Base-by-base conservation (phyloP, 2,797 vertebrate species). In the Euthynnus affinis region DNA sequence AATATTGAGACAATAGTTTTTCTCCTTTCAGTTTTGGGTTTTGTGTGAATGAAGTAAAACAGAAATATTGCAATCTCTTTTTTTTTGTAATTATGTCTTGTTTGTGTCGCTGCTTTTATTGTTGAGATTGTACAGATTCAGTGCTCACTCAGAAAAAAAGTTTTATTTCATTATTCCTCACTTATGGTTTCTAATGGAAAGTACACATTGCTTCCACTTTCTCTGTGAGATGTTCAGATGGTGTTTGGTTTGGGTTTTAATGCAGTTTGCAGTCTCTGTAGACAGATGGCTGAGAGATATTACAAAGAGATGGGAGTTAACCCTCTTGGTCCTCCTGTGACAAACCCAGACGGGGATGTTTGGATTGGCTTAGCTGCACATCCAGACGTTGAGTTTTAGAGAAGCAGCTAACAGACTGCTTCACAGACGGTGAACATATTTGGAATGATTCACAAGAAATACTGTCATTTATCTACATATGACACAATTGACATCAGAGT, bases 231-330 rank as follows among this genome's bases (percentile, higher is more conserved):
- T 22, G 22, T 44, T 4, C 40, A 34, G 49, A 37, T 56, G 40
- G 22, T 46, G n/a, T 71, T 71, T 69, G 60, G 9, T 59, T 65
- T 59, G 55, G 53, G 20, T n/a, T 67, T 37, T 15, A 40, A n/a
- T 68, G 5, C 42, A 57, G 22, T 61, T 74, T 40, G 20, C 46
- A 34, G 76, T 22, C 17, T 61, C 17, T 27, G n/a, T 13, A 40
- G 37, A 52, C 12, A 27, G 22, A 3, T 22, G 27, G 7, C 27
- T 25, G 25, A 3, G 27, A 66, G 62, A 59, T 29, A 52, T 20
- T 15, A 48, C 49, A 61, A 40, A 56, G 49, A 67, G 4, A 29
- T n/a, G 40, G 23, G 66, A 5, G 27, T 58, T 27, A 25, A 18
- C 20, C 22, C 42, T 29, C 32, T 23, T 49, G 15, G 40, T 12